These are phyloP conservation scores for Polyergus mexicanus DNA, from an alignment of 1,140 invertebrate species.

Conservation along the genomic window DNA sequence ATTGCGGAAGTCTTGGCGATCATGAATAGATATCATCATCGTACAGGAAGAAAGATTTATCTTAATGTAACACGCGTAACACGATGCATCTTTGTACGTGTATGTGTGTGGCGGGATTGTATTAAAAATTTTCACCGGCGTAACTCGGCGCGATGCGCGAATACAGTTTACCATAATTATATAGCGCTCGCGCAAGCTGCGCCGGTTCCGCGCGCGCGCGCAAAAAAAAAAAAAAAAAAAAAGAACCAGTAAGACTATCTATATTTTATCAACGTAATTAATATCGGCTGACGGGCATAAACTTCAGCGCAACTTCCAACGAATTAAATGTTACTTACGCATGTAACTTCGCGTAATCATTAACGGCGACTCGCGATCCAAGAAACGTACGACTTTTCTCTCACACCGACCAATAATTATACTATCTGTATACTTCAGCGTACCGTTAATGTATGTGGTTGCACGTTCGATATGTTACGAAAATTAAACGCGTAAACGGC, in stretches of 20 bases:
- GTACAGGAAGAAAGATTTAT: conserved; percentile 46
- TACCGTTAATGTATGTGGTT: conserved; percentile 28
- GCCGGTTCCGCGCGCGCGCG: background rate
- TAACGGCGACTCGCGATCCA: conserved; percentile 18
- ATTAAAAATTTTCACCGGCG: conserved; percentile 40
- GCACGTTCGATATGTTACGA: conserved; percentile 39
- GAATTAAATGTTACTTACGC: conserved; percentile 61
- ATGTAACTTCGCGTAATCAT: conserved; percentile 54
- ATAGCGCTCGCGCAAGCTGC: conserved; percentile 45
- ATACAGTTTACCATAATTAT: conserved; percentile 51
- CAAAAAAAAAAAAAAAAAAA: too few relatives aligned
- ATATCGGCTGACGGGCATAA: conserved; percentile 42
- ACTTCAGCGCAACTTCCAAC: conserved; percentile 46
- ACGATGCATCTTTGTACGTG: conserved; percentile 12
- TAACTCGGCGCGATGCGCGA: conserved; percentile 18
- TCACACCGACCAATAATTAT: conserved; percentile 43
- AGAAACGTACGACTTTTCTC: conserved; percentile 45
- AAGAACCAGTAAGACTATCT: conserved; percentile 13
- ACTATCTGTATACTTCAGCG: conserved; percentile 25
- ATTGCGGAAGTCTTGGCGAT: background rate
- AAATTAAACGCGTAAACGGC: conserved; percentile 48
- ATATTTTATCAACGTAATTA: conserved; percentile 60
- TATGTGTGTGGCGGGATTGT: background rate
- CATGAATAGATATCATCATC: conserved; percentile 32
- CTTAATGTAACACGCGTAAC: conserved; percentile 16